Conservation (phyloP, 2,113 vertebrate genomes). For the Nyctereutes procyonoides region DNA sequence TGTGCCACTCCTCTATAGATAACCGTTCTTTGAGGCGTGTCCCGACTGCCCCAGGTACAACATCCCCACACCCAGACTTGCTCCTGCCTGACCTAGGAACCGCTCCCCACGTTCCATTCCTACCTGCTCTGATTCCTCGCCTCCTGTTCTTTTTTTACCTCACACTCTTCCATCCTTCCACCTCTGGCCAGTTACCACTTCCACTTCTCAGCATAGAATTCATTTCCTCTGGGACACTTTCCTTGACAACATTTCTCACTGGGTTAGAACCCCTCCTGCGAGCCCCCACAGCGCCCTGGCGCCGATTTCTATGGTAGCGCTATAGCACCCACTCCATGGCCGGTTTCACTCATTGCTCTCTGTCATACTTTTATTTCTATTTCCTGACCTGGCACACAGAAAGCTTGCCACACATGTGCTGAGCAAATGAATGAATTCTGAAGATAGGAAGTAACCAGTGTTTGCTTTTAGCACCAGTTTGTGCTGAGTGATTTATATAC, state of each 20-base stretch:
- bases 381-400: not conserved
- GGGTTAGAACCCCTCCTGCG: not conserved
- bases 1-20: not conserved
- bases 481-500: not conserved
- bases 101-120: fast-evolving
- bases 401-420: not conserved
- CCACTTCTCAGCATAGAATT: not conserved
- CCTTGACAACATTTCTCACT: not conserved
- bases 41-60: fast-evolving
- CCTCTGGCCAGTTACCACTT: not conserved
- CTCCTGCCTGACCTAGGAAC: not conserved
- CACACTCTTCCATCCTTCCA: not conserved
- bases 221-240: constrained; percentile 9
- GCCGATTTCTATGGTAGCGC: not conserved
- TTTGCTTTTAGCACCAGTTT: constrained; percentile 16
- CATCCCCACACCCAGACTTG: not conserved
- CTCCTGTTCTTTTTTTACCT: not conserved
- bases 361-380: no score
- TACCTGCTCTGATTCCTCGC: not conserved
- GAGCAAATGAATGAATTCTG: constrained; percentile 44
- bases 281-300: not conserved
- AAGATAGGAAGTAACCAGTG: not conserved
- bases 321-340: not conserved
- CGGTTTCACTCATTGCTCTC: not conserved
- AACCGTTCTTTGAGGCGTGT: not conserved